Conservation (phyloP, 2,888 invertebrate species). For the Anoplius nigerrimus region DNA sequence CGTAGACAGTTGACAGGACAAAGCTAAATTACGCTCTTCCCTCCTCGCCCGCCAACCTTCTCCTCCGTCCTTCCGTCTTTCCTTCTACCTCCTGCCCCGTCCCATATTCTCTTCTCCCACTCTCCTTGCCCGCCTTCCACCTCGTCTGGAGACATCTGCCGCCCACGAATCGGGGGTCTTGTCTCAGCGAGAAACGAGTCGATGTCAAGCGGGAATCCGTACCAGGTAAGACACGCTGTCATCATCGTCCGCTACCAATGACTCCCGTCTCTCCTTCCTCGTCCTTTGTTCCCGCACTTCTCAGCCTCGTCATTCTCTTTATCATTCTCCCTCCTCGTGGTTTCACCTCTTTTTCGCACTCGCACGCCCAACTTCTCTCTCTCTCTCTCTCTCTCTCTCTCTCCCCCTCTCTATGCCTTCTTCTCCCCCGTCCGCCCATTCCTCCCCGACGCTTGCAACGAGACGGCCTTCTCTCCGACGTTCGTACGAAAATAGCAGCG, state of each 20-base stretch:
- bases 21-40: slow-evolving; percentile 50
- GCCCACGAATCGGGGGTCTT: slow-evolving; percentile 1
- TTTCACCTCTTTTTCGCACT: slow-evolving; percentile 1
- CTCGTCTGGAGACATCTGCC: not conserved
- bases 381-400: too few species aligned
- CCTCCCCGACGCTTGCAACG: slow-evolving; percentile 10
- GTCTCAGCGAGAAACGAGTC: not conserved
- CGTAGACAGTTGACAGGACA: slow-evolving; percentile 55
- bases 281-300: not conserved
- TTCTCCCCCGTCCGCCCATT: not conserved
- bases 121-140: not conserved
- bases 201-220: slow-evolving; percentile 3
- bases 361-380: not conserved
- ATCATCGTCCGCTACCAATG: slow-evolving; percentile 45
- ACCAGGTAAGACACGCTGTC: slow-evolving; percentile 44
- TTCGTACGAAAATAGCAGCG: slow-evolving; percentile 50
- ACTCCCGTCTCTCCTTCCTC: slow-evolving; percentile 5
- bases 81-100: slow-evolving; percentile 10
- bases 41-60: not conserved
- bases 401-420: not conserved
- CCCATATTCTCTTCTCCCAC: slow-evolving; percentile 8
- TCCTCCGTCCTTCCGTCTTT: slow-evolving; percentile 2
- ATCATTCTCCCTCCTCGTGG: not conserved
- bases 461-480: slow-evolving; percentile 41
- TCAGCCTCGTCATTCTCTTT: too few species aligned